Conservation (phyloP, 2,888 invertebrate species). For the Mechanitis messenoides region DNA sequence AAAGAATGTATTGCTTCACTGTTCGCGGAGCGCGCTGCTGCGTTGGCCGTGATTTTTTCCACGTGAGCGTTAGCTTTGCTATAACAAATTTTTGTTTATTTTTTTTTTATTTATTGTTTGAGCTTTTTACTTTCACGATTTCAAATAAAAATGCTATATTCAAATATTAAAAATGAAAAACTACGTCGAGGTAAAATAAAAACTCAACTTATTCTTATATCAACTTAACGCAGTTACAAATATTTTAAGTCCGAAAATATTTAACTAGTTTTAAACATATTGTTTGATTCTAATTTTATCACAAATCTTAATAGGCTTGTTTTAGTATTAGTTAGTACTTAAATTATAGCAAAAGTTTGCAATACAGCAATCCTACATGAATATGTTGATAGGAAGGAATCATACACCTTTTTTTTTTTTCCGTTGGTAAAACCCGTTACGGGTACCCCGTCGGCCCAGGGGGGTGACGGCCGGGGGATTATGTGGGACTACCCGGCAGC, state of each 20-base stretch:
- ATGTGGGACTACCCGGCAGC: too few species aligned
- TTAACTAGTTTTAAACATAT: conserved; percentile 29
- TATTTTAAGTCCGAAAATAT: conserved; percentile 21
- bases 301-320: conserved; percentile 22
- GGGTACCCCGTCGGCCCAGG: too few species aligned
- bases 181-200: too few species aligned
- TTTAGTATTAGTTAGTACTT: conserved; percentile 15
- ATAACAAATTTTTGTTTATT: background rate
- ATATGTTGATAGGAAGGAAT: background rate
- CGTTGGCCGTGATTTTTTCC: background rate
- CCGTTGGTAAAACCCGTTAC: too few species aligned
- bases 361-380: conserved; percentile 17
- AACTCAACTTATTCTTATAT: conserved; percentile 18
- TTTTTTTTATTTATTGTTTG: background rate
- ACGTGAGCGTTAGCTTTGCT: background rate
- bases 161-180: too few species aligned
- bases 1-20: too few species aligned
- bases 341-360: conserved; percentile 21
- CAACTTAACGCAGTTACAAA: conserved; percentile 24
- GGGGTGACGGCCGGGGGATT: too few species aligned
- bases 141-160: too few species aligned
- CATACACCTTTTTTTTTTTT: conserved; percentile 5
- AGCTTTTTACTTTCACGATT: too few species aligned
- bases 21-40: too few species aligned
- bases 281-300: conserved; percentile 24